These are phyloP conservation scores for Apodemia zela DNA, from an alignment of 2,888 invertebrate genomes.

Conservation along the genomic window DNA sequence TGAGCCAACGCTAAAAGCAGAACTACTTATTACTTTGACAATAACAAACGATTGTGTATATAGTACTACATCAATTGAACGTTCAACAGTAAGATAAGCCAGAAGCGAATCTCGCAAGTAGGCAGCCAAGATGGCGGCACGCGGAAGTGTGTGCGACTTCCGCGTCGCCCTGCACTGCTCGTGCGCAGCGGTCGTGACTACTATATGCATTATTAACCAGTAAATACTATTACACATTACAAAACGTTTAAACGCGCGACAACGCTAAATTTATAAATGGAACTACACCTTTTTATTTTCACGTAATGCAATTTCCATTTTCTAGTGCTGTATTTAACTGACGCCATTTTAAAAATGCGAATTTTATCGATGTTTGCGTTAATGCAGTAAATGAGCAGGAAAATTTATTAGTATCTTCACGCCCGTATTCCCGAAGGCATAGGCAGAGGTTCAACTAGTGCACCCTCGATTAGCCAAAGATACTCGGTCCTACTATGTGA, in stretches of 20 bases:
- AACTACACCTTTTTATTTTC: background rate
- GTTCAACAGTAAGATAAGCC: slow-evolving; percentile 33
- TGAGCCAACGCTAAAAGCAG: background rate
- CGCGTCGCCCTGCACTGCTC: slow-evolving; percentile 57
- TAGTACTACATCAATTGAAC: slow-evolving; percentile 15
- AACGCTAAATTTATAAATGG: slow-evolving; percentile 27
- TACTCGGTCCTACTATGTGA: too few relatives aligned
- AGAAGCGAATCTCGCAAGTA: slow-evolving; percentile 62
- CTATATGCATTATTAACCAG: slow-evolving; percentile 61
- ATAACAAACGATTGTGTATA: background rate
- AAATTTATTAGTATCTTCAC: too few relatives aligned
- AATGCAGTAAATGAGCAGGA: too few relatives aligned
- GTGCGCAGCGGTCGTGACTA: slow-evolving; percentile 64
- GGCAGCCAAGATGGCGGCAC: slow-evolving; percentile 74
- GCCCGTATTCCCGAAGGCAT: too few relatives aligned
- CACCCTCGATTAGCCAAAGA: too few relatives aligned
- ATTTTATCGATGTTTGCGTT: too few relatives aligned
- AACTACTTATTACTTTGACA: background rate
- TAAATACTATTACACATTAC: slow-evolving; percentile 47
- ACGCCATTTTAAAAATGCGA: too few relatives aligned
- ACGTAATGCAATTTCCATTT: too few relatives aligned
- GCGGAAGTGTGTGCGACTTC: slow-evolving; percentile 75
- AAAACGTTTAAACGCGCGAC: slow-evolving; percentile 40
- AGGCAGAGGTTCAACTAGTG: too few relatives aligned
- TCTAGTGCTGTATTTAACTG: too few relatives aligned